Evolutionary conservation across 2,797 vertebrate species (phyloP), one percentile per base, ranked within the genome.

Genomic region (Melanotaenia trifasciata): DNA sequence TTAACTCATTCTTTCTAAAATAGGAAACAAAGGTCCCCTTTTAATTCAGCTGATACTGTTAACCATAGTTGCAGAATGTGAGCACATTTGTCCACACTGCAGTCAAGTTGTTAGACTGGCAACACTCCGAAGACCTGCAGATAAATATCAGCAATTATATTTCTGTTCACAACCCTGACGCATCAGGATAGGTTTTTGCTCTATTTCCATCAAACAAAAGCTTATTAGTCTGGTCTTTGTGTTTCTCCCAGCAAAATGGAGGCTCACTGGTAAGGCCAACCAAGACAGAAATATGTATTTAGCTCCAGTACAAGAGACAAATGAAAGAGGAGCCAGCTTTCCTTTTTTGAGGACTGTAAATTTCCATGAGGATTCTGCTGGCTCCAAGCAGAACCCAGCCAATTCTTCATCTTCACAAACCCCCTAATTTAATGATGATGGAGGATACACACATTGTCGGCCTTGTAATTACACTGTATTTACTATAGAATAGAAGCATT

Each of bases 391-490:
- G 84, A 87, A 89, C 78, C 81, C 76, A 77, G 70, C 65, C 87
- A 87, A 90, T 90, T 91, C 85, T 74, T 90, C 84, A 89, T 89
- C 84, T 67, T 81, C 72, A 63, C 88, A 86, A 85, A 92, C 78
- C 92, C 90, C 89, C 67, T 90, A 79, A 93, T 92, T 91, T 86
- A 87, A 89, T 82, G 85, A 84, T 87, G 88, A 89, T 87, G 84
- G 85, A 86, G 89, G 89, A 87, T 84, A 75, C 8, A 24, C 77
- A 36, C 76, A 58, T 75, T 77, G 87, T 89, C 80, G 77, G 85
- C 88, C 91, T 86, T 89, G 87, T 92, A 91, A 93, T 92, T 92
- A 90, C 73, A n/a, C 76, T 61, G 84, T 79, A 83, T 90, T 92
- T 89, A 87, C 80, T 78, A 80, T 76, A 81, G 84, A 87, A 90